A percentile compares a stretch with the other conserved stretches of the same genome.
phyloP scores from a whole-genome alignment of 2,113 vertebrate genomes.

The Carassius carassius region DNA sequence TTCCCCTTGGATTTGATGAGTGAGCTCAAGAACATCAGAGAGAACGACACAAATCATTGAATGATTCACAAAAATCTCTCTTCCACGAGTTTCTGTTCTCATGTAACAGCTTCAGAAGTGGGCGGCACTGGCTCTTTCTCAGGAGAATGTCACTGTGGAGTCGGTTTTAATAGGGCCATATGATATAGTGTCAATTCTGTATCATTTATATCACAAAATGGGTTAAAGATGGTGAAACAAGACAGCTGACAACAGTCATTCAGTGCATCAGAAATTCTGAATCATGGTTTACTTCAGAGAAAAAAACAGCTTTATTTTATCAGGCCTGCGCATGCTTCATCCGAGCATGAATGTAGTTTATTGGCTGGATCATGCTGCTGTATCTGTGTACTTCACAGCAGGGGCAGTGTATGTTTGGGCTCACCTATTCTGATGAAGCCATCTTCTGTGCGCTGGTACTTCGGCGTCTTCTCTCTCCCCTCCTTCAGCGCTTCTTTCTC shows the following conservation, averaged over 20 bases:
- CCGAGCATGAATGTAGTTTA: background rate
- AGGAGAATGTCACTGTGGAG: background rate
- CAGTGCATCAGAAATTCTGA: background rate
- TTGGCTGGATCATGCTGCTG: background rate
- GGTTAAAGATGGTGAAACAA: background rate
- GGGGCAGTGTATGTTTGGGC: conserved; percentile 24
- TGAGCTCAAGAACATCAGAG: background rate
- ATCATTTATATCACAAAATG: background rate
- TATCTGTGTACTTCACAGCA: background rate
- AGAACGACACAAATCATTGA: background rate
- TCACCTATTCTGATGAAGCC: conserved; percentile 95
- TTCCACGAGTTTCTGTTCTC: background rate
- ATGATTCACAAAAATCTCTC: background rate
- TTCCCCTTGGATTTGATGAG: background rate
- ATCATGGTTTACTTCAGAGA: background rate
- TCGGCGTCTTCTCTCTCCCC: conserved; percentile 79
- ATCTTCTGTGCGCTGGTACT: conserved; percentile 87
- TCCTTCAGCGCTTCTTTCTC: conserved; percentile 94
- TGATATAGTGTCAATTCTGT: background rate
- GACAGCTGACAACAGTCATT: background rate
- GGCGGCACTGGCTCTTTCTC: background rate
- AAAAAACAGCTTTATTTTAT: background rate
- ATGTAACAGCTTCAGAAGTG: background rate
- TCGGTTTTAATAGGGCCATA: background rate
- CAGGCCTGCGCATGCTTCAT: background rate